phyloP scores from a whole-genome alignment of 1,140 invertebrate genomes.

The Bombus soroeensis region DNA sequence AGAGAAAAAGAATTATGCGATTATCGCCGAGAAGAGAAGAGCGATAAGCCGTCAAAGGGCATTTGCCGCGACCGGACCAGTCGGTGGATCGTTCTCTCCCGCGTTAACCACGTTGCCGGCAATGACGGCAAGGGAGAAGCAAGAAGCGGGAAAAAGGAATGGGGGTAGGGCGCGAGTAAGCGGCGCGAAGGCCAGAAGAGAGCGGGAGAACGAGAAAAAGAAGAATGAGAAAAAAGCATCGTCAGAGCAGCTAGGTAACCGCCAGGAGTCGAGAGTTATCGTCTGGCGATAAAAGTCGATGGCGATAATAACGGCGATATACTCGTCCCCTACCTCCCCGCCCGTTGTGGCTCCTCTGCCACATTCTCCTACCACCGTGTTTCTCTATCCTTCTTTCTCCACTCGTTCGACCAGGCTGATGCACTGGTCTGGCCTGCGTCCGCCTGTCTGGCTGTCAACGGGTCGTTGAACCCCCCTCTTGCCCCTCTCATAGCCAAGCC shows the following conservation, averaged over 20 bases:
- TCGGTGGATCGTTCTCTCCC: slow-evolving; percentile 40
- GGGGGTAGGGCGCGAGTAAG: not conserved
- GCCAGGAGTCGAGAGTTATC: slow-evolving; percentile 72
- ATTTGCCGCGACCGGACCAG: slow-evolving; percentile 44
- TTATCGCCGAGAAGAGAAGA: slow-evolving; percentile 10
- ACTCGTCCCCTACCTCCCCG: slow-evolving; percentile 36
- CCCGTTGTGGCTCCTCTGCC: not conserved
- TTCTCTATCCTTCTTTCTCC: slow-evolving; percentile 20
- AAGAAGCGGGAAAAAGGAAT: slow-evolving; percentile 16
- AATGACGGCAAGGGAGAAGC: slow-evolving; percentile 2
- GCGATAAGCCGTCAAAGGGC: slow-evolving; percentile 53
- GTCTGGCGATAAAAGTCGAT: slow-evolving; percentile 77
- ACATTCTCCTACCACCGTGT: not conserved
- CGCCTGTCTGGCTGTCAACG: slow-evolving; percentile 75
- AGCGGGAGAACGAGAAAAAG: slow-evolving; percentile 33
- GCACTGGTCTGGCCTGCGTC: slow-evolving; percentile 74
- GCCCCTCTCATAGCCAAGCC: slow-evolving; percentile 58
- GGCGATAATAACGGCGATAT: slow-evolving; percentile 76
- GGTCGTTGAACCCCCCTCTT: slow-evolving; percentile 76
- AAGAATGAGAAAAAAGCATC: slow-evolving; percentile 61
- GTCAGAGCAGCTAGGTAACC: slow-evolving; percentile 63
- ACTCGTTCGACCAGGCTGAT: slow-evolving; percentile 60
- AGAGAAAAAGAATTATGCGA: slow-evolving; percentile 20
- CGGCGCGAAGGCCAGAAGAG: slow-evolving; percentile 11
- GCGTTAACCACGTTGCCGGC: slow-evolving; percentile 34